Evolutionary conservation across 2,888 invertebrate genomes (phyloP).

Genomic region (Coleophora deauratella): DNA sequence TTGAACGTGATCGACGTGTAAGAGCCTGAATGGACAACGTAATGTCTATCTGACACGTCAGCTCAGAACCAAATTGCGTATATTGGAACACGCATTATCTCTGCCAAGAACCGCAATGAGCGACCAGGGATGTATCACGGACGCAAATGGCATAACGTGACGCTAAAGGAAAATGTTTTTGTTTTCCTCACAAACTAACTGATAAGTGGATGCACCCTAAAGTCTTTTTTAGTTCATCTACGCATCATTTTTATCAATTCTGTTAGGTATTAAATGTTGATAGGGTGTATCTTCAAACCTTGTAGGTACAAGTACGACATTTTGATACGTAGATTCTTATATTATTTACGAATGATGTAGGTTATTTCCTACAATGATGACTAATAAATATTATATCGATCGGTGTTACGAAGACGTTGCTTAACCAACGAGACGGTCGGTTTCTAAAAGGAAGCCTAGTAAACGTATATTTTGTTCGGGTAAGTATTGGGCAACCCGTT

Average conservation of each 20-base stretch:
- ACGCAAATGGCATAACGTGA: not conserved
- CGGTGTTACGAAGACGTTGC: constrained; percentile 2
- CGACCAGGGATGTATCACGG: not conserved
- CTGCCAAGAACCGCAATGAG: not conserved
- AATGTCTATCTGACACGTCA: no score
- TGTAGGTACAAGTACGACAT: no score
- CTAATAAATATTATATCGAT: not conserved
- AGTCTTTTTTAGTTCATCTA: no score
- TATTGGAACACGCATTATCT: not conserved
- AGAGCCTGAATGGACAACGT: not conserved
- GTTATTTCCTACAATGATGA: not conserved
- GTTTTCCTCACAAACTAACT: not conserved
- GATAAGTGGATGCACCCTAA: not conserved
- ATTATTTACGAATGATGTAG: no score
- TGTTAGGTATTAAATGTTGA: no score
- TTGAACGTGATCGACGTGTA: no score
- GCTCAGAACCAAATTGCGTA: constrained; percentile 1
- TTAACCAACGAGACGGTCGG: constrained; percentile 7
- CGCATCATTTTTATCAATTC: no score
- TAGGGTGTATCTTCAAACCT: no score
- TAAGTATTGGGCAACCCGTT: constrained; percentile 10
- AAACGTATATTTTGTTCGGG: constrained; percentile 5
- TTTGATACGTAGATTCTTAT: no score
- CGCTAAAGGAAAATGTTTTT: not conserved
- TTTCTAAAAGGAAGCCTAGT: constrained; percentile 15